Percentiles rank a stretch among this genome's conserved stretches.
These are phyloP conservation scores for Sycophila texana DNA, from an alignment of 2,888 invertebrate species.

Conservation along the genomic window DNA sequence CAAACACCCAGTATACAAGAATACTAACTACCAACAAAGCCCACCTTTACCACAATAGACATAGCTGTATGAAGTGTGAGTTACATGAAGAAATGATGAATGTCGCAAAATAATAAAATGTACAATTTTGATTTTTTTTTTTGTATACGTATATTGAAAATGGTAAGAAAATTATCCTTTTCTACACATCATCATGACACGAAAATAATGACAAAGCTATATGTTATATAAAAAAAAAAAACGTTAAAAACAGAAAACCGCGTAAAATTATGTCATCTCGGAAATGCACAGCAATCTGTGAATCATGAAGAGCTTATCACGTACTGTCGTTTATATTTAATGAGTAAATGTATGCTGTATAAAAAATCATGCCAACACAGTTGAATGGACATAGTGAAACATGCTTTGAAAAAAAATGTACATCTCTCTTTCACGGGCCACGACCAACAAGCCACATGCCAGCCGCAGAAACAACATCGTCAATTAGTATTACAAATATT, in stretches of 20 bases:
- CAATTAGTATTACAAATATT: constrained; percentile 15
- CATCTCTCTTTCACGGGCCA: constrained; percentile 54
- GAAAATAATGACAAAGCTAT: constrained; percentile 20
- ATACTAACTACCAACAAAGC: constrained; percentile 56
- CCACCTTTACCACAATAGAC: constrained; percentile 56
- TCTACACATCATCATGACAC: constrained; percentile 12
- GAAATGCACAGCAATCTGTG: constrained; percentile 7
- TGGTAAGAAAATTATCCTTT: constrained; percentile 1
- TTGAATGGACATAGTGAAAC: constrained; percentile 56
- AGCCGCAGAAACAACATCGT: constrained; percentile 46
- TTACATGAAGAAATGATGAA: constrained; percentile 44
- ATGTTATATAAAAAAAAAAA: neutral
- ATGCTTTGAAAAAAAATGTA: constrained; percentile 60
- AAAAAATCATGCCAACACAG: constrained; percentile 58
- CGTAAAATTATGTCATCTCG: constrained; percentile 11
- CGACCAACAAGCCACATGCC: constrained; percentile 60
- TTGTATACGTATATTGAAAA: constrained; percentile 5
- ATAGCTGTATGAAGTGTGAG: constrained; percentile 43
- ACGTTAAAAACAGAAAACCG: neutral
- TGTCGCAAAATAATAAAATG: constrained; percentile 39
- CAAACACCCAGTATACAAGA: constrained; percentile 52
- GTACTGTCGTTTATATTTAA: constrained; percentile 30
- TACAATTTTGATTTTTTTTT: constrained; percentile 14
- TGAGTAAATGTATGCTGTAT: constrained; percentile 30
- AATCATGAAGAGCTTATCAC: constrained; percentile 7